Conservation (phyloP, 2,113 vertebrate genomes). For the Manacus vitellinus region DNA sequence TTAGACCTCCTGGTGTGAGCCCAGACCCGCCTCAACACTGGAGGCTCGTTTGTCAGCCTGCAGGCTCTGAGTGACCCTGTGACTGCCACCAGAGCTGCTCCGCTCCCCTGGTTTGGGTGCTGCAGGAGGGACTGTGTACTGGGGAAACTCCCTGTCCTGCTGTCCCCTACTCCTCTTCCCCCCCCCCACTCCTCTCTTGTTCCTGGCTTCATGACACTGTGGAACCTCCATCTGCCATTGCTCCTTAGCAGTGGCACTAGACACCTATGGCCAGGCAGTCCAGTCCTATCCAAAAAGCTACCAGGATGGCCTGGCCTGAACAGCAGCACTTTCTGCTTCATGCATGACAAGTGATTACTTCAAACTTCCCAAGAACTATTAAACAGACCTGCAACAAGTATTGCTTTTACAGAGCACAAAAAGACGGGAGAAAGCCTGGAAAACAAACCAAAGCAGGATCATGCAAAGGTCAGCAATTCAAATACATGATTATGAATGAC, state of each 20-base stretch:
- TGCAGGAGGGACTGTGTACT: neutral
- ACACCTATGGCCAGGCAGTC: fast-evolving
- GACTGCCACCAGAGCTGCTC: neutral
- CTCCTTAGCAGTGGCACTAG: neutral
- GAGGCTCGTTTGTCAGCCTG: neutral
- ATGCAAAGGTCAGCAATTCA: neutral
- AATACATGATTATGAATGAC: neutral
- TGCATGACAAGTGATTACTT: neutral
- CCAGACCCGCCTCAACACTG: fast-evolving
- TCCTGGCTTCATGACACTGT: neutral
- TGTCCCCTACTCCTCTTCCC: neutral
- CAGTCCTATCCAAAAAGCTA: neutral
- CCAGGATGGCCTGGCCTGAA: neutral
- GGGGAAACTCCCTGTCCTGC: neutral
- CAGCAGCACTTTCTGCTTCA: neutral
- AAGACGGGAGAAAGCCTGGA: neutral
- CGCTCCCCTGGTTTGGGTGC: neutral
- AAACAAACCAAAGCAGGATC: neutral
- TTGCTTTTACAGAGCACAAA: neutral
- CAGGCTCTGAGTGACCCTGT: fast-evolving
- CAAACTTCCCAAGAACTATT: neutral
- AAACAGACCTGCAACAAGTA: neutral
- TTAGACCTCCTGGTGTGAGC: neutral
- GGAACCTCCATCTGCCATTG: neutral
- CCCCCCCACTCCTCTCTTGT: neutral